Evolutionary conservation across 2,888 invertebrate species (phyloP).

Genomic region (Hedya salicella): DNA sequence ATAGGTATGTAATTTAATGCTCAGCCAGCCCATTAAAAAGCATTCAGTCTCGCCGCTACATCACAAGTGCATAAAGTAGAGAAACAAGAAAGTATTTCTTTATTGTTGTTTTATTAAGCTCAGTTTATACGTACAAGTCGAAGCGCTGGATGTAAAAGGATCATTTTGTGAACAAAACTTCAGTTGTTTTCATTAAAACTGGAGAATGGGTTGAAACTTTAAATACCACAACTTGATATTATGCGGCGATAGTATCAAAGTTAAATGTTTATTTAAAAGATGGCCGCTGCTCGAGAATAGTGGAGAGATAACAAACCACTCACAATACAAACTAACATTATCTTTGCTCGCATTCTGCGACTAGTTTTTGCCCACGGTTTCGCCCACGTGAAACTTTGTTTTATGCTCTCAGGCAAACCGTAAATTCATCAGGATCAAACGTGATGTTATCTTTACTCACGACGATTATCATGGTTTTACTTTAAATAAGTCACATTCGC

Average conservation of each 20-base stretch:
- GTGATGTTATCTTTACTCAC: background rate
- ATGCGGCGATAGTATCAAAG: constrained; percentile 25
- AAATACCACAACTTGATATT: background rate
- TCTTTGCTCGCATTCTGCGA: background rate
- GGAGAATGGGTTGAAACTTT: constrained; percentile 24
- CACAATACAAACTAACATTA: background rate
- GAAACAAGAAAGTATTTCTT: constrained; percentile 44
- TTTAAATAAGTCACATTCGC: background rate
- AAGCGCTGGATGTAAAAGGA: constrained; percentile 24
- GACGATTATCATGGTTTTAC: background rate
- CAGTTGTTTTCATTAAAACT: constrained; percentile 6
- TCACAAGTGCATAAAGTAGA: constrained; percentile 60
- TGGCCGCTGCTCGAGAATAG: background rate
- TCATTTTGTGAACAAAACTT: constrained; percentile 2
- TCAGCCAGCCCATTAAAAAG: constrained; percentile 74
- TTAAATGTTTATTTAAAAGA: constrained; percentile 28
- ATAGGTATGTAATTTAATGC: constrained; percentile 66
- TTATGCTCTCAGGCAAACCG: background rate
- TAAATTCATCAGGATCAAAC: background rate
- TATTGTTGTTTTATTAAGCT: constrained; percentile 42
- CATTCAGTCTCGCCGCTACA: constrained; percentile 68
- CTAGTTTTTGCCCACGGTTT: background rate
- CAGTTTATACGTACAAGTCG: constrained; percentile 38
- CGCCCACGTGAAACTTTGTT: background rate
- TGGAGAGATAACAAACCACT: background rate